Evolutionary conservation across 2,888 invertebrate species (phyloP).

Genomic region (Melinopterus prodromus): DNA sequence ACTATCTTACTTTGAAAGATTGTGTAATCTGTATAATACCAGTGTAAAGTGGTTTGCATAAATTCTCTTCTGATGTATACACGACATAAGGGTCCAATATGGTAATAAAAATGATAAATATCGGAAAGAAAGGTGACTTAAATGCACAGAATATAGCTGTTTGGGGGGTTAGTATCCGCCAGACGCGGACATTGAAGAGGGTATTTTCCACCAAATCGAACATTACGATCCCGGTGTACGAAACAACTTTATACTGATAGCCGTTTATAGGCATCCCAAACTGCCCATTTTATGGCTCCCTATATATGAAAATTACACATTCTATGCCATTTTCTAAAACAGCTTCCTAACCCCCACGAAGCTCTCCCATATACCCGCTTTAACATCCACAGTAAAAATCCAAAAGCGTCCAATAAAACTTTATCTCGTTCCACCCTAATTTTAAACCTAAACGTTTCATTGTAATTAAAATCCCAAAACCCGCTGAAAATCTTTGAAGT

Average conservation of each 20-base stretch:
- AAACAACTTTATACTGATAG: background rate
- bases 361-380: background rate
- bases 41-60: background rate
- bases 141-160: background rate
- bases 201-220: background rate
- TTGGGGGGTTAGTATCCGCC: background rate
- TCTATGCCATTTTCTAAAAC: background rate
- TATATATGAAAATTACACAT: slow-evolving; percentile 4
- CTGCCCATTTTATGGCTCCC: background rate
- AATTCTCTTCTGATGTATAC: background rate
- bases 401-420: background rate
- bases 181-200: background rate
- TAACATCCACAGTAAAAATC: background rate
- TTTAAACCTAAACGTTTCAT: background rate
- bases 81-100: background rate
- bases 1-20: too few relatives aligned
- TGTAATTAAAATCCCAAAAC: background rate
- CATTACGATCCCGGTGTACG: slow-evolving; percentile 4
- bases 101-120: background rate
- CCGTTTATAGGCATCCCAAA: slow-evolving; percentile 4
- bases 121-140: background rate
- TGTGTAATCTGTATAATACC: too few relatives aligned
- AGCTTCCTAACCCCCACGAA: background rate
- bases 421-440: background rate
- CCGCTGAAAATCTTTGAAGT: background rate